Evolutionary conservation across 2,113 vertebrate species (phyloP), one percentile per base, ranked within the genome.

Genomic region (Hystrix cristata): DNA sequence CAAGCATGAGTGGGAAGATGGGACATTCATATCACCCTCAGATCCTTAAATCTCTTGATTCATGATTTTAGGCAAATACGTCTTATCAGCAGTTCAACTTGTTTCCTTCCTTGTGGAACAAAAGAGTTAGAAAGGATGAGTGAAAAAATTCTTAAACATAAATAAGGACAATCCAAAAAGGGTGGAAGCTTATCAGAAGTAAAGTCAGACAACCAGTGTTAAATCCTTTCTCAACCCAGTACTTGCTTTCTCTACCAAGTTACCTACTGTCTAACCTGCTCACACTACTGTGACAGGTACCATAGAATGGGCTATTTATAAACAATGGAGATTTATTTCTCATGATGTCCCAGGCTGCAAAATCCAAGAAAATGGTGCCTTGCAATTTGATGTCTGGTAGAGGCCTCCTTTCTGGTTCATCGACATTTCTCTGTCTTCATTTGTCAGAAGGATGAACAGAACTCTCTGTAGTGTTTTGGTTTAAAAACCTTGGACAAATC

Each of bases 161-260:
- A 48, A n/a, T 48, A 51, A 4, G 18, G 16, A 9, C 1, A 38
- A 65, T 43, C 4, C 38, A 34, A 18, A 51, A 13, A 16, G 74
- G 11, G 21, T 5, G 0, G 57, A 14, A 38, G 7, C 19, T 21
- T 15, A 46, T 9, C 21, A 13, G 4, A 3, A 13, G 0, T 86
- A n/a, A 89, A 55, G 6, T 48, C 12, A 83, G n/a, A 83, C 21
- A 9, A 71, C 23, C 2, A 74, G 3, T 76, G 7, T n/a, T 86
- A 27, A 87, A 25, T 27, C 7, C 5, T n/a, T 7, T 91, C 29
- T 93, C 19, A 85, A 71, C 9, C 64, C 84, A 11, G 55, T 15
- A 11, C 7, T 86, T 81, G 59, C 7, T 21, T 0, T 15, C 19
- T 55, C 67, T 84, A n/a, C 13, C 34, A 94, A 85, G n/a, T 57